Conservation (phyloP, 2,797 vertebrate species). For the Xerus rutilus region DNA sequence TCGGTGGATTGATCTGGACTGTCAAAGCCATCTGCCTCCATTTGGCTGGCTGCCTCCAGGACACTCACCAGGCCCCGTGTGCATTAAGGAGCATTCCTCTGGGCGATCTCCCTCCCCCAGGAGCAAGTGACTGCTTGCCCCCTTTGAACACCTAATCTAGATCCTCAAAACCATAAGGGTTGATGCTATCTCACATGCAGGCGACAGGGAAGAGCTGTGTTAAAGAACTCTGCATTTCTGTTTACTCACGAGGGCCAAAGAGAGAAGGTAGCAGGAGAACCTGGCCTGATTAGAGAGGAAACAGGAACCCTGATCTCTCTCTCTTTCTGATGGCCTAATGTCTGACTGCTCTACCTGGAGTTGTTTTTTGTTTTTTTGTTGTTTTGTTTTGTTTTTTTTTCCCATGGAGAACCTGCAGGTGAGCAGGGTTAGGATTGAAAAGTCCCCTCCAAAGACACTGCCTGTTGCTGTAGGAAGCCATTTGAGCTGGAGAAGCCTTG, state of each 20-base stretch:
- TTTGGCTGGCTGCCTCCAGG: neutral
- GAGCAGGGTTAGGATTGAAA: neutral
- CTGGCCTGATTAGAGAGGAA: neutral
- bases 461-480: conserved; percentile 25
- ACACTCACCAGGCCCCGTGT: neutral
- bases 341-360: neutral
- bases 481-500: neutral
- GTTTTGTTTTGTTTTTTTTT: no score
- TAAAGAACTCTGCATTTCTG: neutral
- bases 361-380: no score
- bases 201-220: neutral
- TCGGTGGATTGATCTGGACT: neutral
- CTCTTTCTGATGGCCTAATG: neutral
- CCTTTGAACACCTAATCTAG: neutral
- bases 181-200: neutral
- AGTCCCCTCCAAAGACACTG: conserved; percentile 23
- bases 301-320: neutral
- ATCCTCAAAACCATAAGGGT: neutral
- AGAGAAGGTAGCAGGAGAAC: neutral
- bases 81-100: neutral
- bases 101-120: neutral
- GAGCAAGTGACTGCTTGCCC: neutral
- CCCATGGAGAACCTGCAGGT: neutral
- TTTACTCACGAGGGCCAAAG: neutral
- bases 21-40: neutral